phyloP scores from a whole-genome alignment of 1,140 invertebrate genomes.

The Panulirus ornatus region DNA sequence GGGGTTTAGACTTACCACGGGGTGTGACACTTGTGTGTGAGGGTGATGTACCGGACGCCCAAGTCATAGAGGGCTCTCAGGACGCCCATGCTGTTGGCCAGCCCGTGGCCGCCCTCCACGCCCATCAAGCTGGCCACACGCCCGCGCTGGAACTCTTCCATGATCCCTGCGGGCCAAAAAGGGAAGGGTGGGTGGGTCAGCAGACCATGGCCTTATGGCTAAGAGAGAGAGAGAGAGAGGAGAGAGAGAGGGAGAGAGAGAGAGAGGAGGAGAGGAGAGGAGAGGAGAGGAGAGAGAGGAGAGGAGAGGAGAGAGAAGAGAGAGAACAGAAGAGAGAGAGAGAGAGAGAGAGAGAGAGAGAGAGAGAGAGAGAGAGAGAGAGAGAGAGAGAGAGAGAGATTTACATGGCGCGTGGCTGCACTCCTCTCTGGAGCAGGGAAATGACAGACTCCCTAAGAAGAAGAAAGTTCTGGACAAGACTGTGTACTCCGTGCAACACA shows the following conservation, averaged over 20 bases:
- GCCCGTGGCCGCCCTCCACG: constrained; percentile 87
- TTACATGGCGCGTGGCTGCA: too few relatives aligned
- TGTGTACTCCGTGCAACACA: too few relatives aligned
- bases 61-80: constrained; percentile 89
- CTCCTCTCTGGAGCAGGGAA: too few relatives aligned
- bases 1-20: constrained; percentile 88
- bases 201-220: background rate
- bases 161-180: constrained; percentile 76
- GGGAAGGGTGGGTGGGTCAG: background rate
- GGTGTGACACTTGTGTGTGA: constrained; percentile 92
- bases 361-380: too few relatives aligned
- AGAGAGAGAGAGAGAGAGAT: too few relatives aligned
- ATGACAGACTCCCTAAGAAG: too few relatives aligned
- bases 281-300: background rate
- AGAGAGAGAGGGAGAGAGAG: background rate
- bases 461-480: too few relatives aligned
- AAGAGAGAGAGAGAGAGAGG: background rate
- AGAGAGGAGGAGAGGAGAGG: background rate
- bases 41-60: constrained; percentile 89
- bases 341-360: too few relatives aligned
- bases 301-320: too few relatives aligned
- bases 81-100: constrained; percentile 89
- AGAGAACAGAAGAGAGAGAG: too few relatives aligned
- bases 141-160: constrained; percentile 77
- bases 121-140: constrained; percentile 81